phyloP scores from a whole-genome alignment of 2,888 invertebrate genomes.

The Sinhomidia bicolor region DNA sequence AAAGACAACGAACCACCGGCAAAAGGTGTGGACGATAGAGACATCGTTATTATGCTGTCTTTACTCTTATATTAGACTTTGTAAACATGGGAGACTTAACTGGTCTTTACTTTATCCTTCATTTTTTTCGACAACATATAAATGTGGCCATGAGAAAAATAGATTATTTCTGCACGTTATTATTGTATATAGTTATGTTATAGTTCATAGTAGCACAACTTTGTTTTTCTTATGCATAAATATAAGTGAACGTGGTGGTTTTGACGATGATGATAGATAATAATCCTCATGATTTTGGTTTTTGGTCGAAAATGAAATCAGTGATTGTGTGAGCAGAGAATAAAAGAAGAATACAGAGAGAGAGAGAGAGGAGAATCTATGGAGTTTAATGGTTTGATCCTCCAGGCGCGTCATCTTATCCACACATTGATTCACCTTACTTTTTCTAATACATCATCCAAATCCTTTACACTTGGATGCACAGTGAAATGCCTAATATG shows the following conservation, averaged over 20 bases:
- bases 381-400: conserved; percentile 39
- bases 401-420: conserved; percentile 44
- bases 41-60: not conserved
- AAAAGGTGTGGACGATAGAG: not conserved
- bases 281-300: not conserved
- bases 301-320: not conserved
- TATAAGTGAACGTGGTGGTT: too few relatives aligned
- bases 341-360: not conserved
- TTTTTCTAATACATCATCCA: too few relatives aligned
- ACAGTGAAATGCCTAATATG: conserved; percentile 13
- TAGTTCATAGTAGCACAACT: not conserved
- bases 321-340: not conserved
- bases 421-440: conserved; percentile 53
- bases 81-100: too few relatives aligned
- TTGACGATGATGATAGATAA: not conserved
- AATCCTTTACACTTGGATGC: conserved; percentile 37
- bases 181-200: not conserved
- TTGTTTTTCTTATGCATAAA: conserved; percentile 5
- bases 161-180: too few relatives aligned
- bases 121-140: not conserved
- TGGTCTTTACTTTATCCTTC: not conserved
- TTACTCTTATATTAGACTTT: too few relatives aligned
- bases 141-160: not conserved
- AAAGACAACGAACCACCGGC: not conserved
- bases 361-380: too few relatives aligned